Base-by-base conservation (phyloP, 2,888 invertebrate species). In the Drosophila parthenogenetica region DNA sequence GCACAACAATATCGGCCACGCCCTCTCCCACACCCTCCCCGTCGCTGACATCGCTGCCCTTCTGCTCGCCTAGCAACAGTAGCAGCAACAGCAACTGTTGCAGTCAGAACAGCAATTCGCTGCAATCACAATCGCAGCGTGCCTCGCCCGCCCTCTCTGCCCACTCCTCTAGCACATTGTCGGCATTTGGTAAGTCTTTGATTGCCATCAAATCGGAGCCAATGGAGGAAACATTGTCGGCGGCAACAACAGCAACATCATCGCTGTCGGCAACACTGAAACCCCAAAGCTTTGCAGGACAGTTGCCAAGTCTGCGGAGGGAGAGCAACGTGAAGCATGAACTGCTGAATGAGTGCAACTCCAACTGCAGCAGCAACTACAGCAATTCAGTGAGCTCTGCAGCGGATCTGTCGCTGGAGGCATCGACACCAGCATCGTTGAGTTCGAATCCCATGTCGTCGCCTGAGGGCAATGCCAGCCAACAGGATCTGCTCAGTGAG, bases 351-450 rank as follows among this genome's bases (percentile, higher is more conserved):
- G 81, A 77, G 29, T 77, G 79, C 58, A 60, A 87, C 48, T 87
- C 87, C 7, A 85, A 89, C 29, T 81, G 84, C 73, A 81, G 84
- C 67, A 83, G 76, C 71, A 70, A 55, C 62, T 63, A 57, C 69
- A 67, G 90, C 37, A 90, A 87, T 60, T 90, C 89, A 14, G 87
- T 90, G 5, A 84, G 90, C 53, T 91, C 91, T 7, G 91, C 90
- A 0, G 90, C 90, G 2, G 90, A 90, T 87, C 79, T 90, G 32
- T 90, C 90, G 7, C 69, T 91, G 67, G 88, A 93, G 77, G 90
- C 93, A 48, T 92, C 93, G 71, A 90, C 90, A 10, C 89, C 91
- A 0, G 87, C 90, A 1, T 93, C 82, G 90, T 92, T 87, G 89
- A 93, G 72, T 86, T 73, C 67, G 13, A 57, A 58, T 11, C 64